Base-by-base conservation (phyloP, 2,797 vertebrate species). In the Columba guinea region DNA sequence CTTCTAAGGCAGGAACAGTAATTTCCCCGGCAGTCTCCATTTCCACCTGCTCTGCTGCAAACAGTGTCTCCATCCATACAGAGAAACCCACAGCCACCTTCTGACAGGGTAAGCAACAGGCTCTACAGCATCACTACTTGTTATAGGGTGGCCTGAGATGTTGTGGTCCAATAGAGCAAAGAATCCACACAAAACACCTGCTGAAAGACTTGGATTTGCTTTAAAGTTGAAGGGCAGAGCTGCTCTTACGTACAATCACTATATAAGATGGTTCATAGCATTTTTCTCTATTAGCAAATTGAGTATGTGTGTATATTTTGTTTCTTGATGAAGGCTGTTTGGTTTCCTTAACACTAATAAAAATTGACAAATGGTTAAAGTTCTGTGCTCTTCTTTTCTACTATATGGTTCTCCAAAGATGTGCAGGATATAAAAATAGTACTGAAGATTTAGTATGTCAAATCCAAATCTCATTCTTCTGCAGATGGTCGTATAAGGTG, bases 301-400 rank as follows among this genome's bases (percentile, higher is more conserved):
- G 71, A 88, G 65, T 53, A 1, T 24, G 69, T 94, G 90, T 93
- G 93, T 96, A 87, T 96, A 94, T 94, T 91, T 91, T 90, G 84
- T 82, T 96, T 62, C 84, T 93, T 41, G 60, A 76, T 65, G 35
- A 87, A 92, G 62, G 60, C 70, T 64, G 78, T 74, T 80, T n/a
- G 52, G 53, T 91, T 93, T 95, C 79, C 73, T 87, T 62, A 90
- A 93, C 55, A 35, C 65, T 83, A 96, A 96, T 95, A 96, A 95
- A 95, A 83, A 60, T 0, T 0, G 67, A 32, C 77, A 86, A 90
- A 69, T 55, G n/a, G 67, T n/a, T 89, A 2, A 51, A 63, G 30
- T 20, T 87, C 58, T 77, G 49, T 44, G 34, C 35, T 52, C 17
- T 53, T 58, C 7, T 17, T 84, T 73, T 65, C 58, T 81, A 5